A percentile compares a stretch with the other conserved stretches of the same genome.
phyloP scores from a whole-genome alignment of 2,797 vertebrate genomes.

The Helarctos malayanus region DNA sequence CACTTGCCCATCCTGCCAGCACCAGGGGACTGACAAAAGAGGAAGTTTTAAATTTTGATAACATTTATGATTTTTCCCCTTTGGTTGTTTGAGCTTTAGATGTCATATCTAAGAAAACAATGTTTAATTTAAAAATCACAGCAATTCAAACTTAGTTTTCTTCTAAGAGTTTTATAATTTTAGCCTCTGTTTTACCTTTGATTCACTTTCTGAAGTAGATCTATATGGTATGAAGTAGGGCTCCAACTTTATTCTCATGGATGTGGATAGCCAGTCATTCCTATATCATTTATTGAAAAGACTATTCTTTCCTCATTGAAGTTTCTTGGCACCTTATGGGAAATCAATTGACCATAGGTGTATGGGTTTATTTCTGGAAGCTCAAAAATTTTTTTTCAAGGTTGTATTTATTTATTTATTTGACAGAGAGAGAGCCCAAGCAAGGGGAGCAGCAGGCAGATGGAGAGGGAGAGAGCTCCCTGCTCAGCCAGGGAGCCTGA shows the following conservation, averaged over 20 bases:
- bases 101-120: slow-evolving; percentile 7
- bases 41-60: background rate
- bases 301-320: background rate
- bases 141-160: background rate
- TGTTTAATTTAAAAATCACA: background rate
- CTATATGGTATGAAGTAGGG: background rate
- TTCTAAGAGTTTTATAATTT: background rate
- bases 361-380: background rate
- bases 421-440: too few species aligned
- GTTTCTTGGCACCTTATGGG: background rate
- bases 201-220: background rate
- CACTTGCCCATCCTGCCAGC: background rate
- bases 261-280: background rate
- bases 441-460: too few species aligned
- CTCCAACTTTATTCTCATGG: background rate
- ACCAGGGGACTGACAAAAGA: background rate
- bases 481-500: too few species aligned
- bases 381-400: too few species aligned
- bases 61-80: background rate
- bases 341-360: background rate
- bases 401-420: too few species aligned
- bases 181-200: background rate
- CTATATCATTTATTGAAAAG: background rate
- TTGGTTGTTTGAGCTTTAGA: background rate
- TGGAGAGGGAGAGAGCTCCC: too few species aligned